Base-by-base conservation (phyloP, 2,888 invertebrate genomes). In the Gonocerus acuteangulatus region DNA sequence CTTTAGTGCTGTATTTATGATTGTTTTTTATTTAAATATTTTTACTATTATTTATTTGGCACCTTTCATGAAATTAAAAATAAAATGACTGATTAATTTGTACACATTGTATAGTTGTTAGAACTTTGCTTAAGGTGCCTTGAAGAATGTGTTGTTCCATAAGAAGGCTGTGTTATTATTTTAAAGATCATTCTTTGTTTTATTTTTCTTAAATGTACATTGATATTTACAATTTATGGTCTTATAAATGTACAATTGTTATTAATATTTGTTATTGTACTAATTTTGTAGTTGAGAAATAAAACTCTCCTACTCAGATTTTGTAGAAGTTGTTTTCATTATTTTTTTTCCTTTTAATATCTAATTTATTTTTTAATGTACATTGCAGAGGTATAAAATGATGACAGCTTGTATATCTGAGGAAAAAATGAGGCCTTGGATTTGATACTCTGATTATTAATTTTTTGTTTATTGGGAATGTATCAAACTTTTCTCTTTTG, bases 151-250 rank as follows among this genome's bases (percentile, higher is more conserved):
- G 9, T 27, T 27, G 4, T 27, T 9, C 27, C 27, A 22, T 48
- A 34, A 13, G 34, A 34, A 34, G 51, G 51, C 51, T 51, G 51
- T 51, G 51, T 51, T 51, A 19, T 51, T 51, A 34, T 23, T 49
- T 23, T 51, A 51, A 34, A 34, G 19, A 51, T 34, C 19, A 34
- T 51, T 51, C 34, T 51, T 34, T 18, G 16, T 34, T 51, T 51
- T 51, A 51, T 51, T 51, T 51, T 51, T 51, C 34, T 9, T 34
- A 51, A 51, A 27, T 27, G 27, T 6, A 27, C 4, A 27, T 27
- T 4, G 4, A 27, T 27, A 27, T 27, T 27, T 9, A 27, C 27
- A 27, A 6, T 27, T 27, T 9, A 27, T 9, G 4, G 27, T 27
- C 51, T 34, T 34, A 16, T 34, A 11, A 9, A 18, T 51, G n/a